Percentiles rank a stretch among this genome's conserved stretches.
Conservation (phyloP, 2,797 vertebrate species). For the Oreochromis mossambicus region DNA sequence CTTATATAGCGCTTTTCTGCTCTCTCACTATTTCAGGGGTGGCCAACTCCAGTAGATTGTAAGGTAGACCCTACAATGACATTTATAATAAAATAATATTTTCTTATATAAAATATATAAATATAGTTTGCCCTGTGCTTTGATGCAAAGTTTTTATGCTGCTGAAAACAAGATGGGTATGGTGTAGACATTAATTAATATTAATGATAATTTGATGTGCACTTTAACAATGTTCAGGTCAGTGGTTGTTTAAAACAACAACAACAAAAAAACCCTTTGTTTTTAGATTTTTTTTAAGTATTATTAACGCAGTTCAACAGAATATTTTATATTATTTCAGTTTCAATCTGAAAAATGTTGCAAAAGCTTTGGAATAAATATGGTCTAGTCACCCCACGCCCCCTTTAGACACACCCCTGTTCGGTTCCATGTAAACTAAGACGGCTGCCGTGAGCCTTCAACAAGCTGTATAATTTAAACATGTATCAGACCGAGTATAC, state of each 20-base stretch:
- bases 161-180: not conserved
- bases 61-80: not conserved
- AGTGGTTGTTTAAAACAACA: not conserved
- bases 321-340: not conserved
- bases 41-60: not conserved
- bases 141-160: not conserved
- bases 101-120: not conserved
- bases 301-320: not conserved
- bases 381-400: not conserved
- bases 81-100: not conserved
- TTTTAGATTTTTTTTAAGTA: not conserved
- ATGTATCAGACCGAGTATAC: not conserved
- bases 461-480: not conserved
- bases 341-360: too few relatives aligned
- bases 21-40: not conserved
- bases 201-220: not conserved
- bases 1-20: not conserved
- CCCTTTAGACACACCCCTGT: not conserved
- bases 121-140: not conserved
- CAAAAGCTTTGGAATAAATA: too few relatives aligned
- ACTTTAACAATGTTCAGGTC: not conserved
- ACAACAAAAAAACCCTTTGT: fast-evolving
- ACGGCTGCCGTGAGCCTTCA: fast-evolving
- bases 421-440: not conserved
- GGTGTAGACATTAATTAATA: not conserved